These are phyloP conservation scores for Oreochromis tanganicae DNA, from an alignment of 2,113 vertebrate genomes.

Conservation along the genomic window DNA sequence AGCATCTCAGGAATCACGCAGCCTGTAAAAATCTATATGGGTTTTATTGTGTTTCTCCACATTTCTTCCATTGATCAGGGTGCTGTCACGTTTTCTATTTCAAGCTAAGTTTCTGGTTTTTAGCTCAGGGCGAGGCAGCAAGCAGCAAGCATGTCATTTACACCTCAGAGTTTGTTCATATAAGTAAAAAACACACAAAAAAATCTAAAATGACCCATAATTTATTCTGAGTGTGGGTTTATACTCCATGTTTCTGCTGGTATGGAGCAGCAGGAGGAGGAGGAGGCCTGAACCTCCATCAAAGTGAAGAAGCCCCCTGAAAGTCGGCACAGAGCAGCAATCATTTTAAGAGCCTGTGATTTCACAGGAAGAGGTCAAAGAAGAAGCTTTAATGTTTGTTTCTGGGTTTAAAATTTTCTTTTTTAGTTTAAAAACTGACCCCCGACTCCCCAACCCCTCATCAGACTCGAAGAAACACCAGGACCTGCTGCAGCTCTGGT, in stretches of 20 bases:
- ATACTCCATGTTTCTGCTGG: not conserved
- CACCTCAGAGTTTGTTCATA: not conserved
- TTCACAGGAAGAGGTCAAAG: slow-evolving; percentile 37
- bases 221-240: not conserved
- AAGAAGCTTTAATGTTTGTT: slow-evolving; percentile 35
- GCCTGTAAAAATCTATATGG: not conserved
- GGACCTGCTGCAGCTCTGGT: not conserved
- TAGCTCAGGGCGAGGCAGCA: not conserved
- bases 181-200: not conserved
- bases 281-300: slow-evolving; percentile 34
- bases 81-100: not conserved
- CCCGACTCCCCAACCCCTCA: not conserved
- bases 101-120: not conserved
- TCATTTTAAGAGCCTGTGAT: slow-evolving; percentile 42
- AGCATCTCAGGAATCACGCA: not conserved
- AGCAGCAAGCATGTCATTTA: slow-evolving; percentile 3
- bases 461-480: not conserved
- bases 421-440: not conserved
- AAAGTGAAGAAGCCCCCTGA: slow-evolving; percentile 32
- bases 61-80: not conserved
- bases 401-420: not conserved
- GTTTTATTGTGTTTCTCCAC: not conserved
- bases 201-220: not conserved
- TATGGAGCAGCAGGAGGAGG: not conserved
- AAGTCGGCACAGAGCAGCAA: not conserved